phyloP scores from a whole-genome alignment of 2,797 vertebrate species.

The Lepilemur septentrionalis region DNA sequence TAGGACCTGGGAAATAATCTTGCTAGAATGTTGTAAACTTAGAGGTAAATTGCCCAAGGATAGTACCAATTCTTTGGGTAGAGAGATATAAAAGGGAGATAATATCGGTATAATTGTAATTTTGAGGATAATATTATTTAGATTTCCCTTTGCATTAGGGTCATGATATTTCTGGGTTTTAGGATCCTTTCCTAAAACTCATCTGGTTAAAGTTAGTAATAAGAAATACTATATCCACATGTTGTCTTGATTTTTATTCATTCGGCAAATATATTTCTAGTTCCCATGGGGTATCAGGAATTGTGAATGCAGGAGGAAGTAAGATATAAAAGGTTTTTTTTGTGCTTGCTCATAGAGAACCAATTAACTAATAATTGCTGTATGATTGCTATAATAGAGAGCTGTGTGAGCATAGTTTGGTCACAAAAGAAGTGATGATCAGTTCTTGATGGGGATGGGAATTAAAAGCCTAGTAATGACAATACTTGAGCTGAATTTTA shows the following conservation, averaged over 20 bases:
- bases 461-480: not conserved
- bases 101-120: not conserved
- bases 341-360: not conserved
- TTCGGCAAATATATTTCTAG: not conserved
- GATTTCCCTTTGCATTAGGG: not conserved
- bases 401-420: not conserved
- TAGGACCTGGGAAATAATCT: not conserved
- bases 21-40: not conserved
- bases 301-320: not conserved
- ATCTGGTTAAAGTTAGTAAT: not conserved
- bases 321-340: not conserved
- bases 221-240: not conserved
- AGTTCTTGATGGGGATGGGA: not conserved
- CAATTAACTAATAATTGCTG: not conserved
- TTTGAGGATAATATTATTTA: not conserved
- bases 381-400: not conserved
- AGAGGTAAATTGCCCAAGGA: not conserved
- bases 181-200: not conserved
- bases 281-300: not conserved
- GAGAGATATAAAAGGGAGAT: not conserved
- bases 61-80: not conserved
- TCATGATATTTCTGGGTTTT: not conserved
- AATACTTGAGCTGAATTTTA: not conserved
- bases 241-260: not conserved
- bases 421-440: not conserved